Evolutionary conservation across 2,797 vertebrate species (phyloP).

Genomic region (Crenichthys baileyi): DNA sequence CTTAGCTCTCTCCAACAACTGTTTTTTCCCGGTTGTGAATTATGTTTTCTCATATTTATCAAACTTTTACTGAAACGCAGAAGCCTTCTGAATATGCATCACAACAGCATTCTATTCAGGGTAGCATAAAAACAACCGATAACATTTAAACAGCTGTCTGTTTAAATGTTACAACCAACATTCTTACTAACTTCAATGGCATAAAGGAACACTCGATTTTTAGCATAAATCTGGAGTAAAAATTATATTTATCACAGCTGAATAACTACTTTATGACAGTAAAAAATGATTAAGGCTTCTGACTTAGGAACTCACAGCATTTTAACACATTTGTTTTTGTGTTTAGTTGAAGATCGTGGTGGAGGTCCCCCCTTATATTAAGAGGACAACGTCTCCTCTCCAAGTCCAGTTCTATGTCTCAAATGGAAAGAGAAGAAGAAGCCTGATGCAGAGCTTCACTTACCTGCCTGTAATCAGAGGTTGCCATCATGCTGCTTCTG

Average conservation of each 20-base stretch:
- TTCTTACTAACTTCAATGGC: too few species aligned
- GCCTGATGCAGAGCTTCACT: conserved; percentile 88
- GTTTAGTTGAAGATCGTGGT: conserved; percentile 87
- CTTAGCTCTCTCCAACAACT: too few species aligned
- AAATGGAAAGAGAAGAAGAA: conserved; percentile 94
- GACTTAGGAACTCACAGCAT: not conserved
- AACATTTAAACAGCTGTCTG: too few species aligned
- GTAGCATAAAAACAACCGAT: too few species aligned
- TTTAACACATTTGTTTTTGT: not conserved
- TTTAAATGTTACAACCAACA: too few species aligned
- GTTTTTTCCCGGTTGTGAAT: too few species aligned
- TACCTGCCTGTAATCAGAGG: conserved; percentile 70
- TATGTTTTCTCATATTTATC: too few species aligned
- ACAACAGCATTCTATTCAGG: too few species aligned
- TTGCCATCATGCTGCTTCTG: conserved; percentile 8
- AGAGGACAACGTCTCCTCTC: conserved; percentile 79
- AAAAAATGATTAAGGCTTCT: not conserved
- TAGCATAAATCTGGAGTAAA: too few species aligned
- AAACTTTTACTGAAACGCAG: too few species aligned
- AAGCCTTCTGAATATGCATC: too few species aligned
- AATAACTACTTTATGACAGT: not conserved
- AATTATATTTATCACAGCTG: not conserved
- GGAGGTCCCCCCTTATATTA: conserved; percentile 90
- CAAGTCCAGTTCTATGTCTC: conserved; percentile 95
- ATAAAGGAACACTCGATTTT: too few species aligned